Base-by-base conservation (phyloP, 1,140 invertebrate species). In the Melitaea cinxia region DNA sequence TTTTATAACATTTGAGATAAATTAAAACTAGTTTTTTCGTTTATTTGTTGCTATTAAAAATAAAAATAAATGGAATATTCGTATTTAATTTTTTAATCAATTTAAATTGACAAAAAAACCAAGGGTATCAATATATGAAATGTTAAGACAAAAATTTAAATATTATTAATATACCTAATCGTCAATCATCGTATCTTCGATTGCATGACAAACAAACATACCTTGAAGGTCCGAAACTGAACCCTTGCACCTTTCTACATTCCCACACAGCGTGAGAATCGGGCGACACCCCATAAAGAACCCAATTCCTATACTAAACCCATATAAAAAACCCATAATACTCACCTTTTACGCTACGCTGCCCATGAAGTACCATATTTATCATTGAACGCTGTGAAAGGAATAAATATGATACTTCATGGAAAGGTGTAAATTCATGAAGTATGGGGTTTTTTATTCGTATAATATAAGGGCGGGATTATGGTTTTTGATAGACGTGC, bases 251-350 rank as follows among this genome's bases (percentile, higher is more conserved):
- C 83, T 86, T 82, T 77, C 73, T 68, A 75, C 80, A 89, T 89
- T 89, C 87, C 85, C 87, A 89, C 84, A 88, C 82, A 81, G 59
- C 85, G 87, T 89, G 87, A 80, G 87, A 89, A 89, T 60, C 45
- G 30, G 62, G 47, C 72, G 68, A 75, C 72, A 85, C 78, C 81
- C 82, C 75, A 83, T 84, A 78, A 86, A 86, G 80, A 79, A 80
- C 73, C 66, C 65, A 66, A 67, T 79, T 76, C 57, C 57, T 63
- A 56, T 62, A 73, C 71, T 17, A 65, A 66, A 64, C 67, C 42
- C 12, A n/a, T 53, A 67, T 58, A 68, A 80, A 85, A 85, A 83
- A 85, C 6, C 72, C 49, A n/a, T n/a, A 2, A 73, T 82, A 70
- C 56, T 61, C 73, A 75, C 78, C 79, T 80, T 80, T 78, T 76